phyloP scores from a whole-genome alignment of 2,113 vertebrate species.

The Echinops telfairi region DNA sequence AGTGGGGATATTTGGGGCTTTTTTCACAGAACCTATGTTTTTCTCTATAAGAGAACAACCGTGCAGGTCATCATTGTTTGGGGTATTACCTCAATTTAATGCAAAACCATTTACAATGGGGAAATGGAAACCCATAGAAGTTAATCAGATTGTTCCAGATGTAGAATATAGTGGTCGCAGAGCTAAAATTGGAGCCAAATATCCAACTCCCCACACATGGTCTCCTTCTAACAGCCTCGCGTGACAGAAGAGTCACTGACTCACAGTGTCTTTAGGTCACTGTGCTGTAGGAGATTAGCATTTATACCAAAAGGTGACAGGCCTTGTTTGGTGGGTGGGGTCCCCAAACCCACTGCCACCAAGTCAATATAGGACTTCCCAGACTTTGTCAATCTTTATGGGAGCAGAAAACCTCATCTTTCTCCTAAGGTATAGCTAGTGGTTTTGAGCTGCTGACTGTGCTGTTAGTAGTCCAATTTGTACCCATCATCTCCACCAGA shows the following conservation, averaged over 20 bases:
- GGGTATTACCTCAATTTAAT: neutral
- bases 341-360: neutral
- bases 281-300: neutral
- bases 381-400: no score
- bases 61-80: neutral
- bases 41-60: neutral
- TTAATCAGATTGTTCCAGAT: neutral
- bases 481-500: no score
- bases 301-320: neutral
- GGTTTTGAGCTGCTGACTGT: no score
- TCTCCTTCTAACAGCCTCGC: neutral
- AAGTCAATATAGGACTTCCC: no score
- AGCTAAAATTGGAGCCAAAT: neutral
- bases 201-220: neutral
- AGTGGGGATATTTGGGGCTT: no score
- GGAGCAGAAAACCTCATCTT: no score
- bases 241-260: neutral
- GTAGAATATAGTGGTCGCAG: neutral
- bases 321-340: neutral
- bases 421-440: no score
- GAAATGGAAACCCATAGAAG: conserved; percentile 16
- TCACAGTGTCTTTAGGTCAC: neutral
- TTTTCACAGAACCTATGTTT: neutral
- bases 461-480: no score
- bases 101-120: neutral